A percentile compares a stretch with the other conserved stretches of the same genome.
These are phyloP conservation scores for Scylla paramamosain DNA, from an alignment of 1,140 invertebrate genomes.

Conservation along the genomic window DNA sequence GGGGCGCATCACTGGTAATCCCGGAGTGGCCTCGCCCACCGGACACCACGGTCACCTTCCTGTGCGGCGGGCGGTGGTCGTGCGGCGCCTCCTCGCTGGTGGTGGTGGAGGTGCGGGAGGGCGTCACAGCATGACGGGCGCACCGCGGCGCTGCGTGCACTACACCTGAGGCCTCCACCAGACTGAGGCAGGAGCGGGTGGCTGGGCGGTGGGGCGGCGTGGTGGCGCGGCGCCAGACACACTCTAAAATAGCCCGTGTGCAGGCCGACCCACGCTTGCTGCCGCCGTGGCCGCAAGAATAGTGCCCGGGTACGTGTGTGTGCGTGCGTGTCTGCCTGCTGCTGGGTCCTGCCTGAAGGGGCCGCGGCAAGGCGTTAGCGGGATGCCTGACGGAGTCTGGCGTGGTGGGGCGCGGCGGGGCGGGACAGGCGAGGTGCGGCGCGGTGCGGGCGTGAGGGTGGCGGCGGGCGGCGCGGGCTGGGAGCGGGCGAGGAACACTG, in stretches of 20 bases:
- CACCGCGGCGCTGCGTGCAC: constrained; percentile 31
- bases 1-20: constrained; percentile 12
- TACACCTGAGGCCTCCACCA: constrained; percentile 55
- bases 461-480: background rate
- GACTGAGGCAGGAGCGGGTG: constrained; percentile 56
- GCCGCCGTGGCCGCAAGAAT: constrained; percentile 57
- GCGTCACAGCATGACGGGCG: constrained; percentile 21
- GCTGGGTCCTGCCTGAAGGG: background rate
- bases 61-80: constrained; percentile 26
- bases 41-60: constrained; percentile 38
- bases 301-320: constrained; percentile 32
- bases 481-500: background rate
- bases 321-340: background rate
- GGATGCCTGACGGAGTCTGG: background rate
- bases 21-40: background rate
- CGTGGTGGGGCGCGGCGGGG: background rate
- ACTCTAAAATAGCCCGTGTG: constrained; percentile 66
- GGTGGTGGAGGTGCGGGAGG: background rate
- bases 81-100: background rate
- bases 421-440: background rate
- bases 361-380: background rate
- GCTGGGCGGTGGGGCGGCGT: background rate
- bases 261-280: constrained; percentile 39
- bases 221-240: constrained; percentile 58
- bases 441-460: background rate